Conservation (phyloP, 2,113 vertebrate genomes). For the Ivindomyrus marchei region DNA sequence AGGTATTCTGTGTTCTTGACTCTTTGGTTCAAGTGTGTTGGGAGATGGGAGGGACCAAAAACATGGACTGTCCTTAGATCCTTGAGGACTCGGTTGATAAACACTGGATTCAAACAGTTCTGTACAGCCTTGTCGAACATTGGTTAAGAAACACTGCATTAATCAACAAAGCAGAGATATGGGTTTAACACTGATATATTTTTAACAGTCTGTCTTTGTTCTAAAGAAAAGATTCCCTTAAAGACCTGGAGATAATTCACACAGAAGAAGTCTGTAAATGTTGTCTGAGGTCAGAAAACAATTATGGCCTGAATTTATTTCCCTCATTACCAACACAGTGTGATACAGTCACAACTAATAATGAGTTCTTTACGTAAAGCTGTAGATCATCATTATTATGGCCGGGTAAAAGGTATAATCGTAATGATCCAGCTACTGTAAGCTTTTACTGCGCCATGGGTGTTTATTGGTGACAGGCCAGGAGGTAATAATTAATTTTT, state of each 20-base stretch:
- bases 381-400: background rate
- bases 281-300: background rate
- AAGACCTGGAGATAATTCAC: background rate
- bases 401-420: background rate
- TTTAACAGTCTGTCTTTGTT: background rate
- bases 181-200: background rate
- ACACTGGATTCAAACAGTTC: background rate
- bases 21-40: background rate
- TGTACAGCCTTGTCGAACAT: background rate
- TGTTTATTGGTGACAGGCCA: background rate
- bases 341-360: background rate
- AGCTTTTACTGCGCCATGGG: background rate
- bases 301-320: background rate
- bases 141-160: background rate
- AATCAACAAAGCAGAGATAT: background rate
- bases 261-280: background rate
- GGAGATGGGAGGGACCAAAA: background rate
- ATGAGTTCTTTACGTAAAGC: background rate
- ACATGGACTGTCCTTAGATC: background rate
- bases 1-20: background rate
- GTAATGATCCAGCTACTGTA: background rate
- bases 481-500: background rate
- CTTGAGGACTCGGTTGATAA: background rate
- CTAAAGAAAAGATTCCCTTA: background rate
- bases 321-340: background rate